phyloP scores from a whole-genome alignment of 2,113 vertebrate species.

The Manacus vitellinus region DNA sequence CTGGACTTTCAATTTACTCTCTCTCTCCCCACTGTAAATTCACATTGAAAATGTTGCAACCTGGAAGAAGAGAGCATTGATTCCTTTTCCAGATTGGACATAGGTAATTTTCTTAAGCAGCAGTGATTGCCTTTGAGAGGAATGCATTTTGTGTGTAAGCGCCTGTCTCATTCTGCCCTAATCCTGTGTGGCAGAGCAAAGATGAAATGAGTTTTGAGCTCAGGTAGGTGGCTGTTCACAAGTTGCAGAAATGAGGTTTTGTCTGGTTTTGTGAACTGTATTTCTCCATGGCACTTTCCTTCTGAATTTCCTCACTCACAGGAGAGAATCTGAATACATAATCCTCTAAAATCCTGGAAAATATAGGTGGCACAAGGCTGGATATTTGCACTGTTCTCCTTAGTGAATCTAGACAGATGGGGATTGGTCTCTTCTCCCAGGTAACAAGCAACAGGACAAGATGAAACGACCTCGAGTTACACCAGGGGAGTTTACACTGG shows the following conservation, averaged over 20 bases:
- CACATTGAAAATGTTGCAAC: background rate
- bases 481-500: background rate
- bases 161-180: background rate
- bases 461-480: background rate
- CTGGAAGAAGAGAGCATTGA: background rate
- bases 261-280: background rate
- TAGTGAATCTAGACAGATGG: background rate
- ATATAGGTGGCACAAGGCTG: background rate
- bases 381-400: background rate
- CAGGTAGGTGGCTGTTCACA: fast-evolving
- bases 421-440: background rate
- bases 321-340: background rate
- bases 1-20: background rate
- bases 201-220: background rate
- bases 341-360: background rate
- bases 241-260: background rate
- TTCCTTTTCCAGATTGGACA: background rate
- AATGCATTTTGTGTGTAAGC: background rate
- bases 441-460: background rate
- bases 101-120: background rate
- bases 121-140: background rate
- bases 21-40: background rate
- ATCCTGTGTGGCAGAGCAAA: background rate
- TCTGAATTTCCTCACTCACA: background rate
- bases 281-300: background rate